Evolutionary conservation across 1,140 invertebrate species (phyloP).

Genomic region (Drosophila auraria): DNA sequence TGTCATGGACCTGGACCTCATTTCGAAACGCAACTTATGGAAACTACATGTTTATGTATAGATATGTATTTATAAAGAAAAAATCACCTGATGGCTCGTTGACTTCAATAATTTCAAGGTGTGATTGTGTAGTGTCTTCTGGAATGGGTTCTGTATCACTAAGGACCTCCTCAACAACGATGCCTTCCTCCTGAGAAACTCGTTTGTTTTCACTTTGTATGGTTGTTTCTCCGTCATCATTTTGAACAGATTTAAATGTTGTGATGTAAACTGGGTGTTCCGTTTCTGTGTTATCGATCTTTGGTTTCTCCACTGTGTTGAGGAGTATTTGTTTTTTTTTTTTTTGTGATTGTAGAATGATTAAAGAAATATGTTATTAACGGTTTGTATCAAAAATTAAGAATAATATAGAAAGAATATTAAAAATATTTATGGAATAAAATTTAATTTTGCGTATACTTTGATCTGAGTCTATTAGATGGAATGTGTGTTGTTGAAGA

Average conservation of each 20-base stretch:
- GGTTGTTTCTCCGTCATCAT: conserved; percentile 76
- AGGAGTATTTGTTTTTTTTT: conserved; percentile 22
- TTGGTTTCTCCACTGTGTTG: conserved; percentile 70
- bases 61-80: conserved; percentile 35
- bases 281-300: conserved; percentile 68
- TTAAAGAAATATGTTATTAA: conserved; percentile 64
- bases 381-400: conserved; percentile 1
- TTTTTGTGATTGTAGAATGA: conserved; percentile 48
- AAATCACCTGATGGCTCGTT: conserved; percentile 80
- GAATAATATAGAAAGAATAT: conserved; percentile 7
- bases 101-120: conserved; percentile 82
- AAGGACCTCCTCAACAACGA: conserved; percentile 83
- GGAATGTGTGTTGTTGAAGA: conserved; percentile 53
- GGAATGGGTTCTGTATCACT: conserved; percentile 83
- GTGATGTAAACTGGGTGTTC: conserved; percentile 83
- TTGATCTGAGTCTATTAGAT: conserved; percentile 38
- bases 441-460: conserved; percentile 61
- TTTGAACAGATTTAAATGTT: conserved; percentile 84
- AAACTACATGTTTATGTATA: conserved; percentile 20
- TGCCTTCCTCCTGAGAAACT: conserved; percentile 78
- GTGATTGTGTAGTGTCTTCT: conserved; percentile 68
- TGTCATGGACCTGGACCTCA: conserved; percentile 1
- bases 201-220: conserved; percentile 80
- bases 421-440: conserved; percentile 3
- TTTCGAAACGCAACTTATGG: conserved; percentile 10